Conservation (phyloP, 2,888 invertebrate genomes). For the Notodonta ziczac region DNA sequence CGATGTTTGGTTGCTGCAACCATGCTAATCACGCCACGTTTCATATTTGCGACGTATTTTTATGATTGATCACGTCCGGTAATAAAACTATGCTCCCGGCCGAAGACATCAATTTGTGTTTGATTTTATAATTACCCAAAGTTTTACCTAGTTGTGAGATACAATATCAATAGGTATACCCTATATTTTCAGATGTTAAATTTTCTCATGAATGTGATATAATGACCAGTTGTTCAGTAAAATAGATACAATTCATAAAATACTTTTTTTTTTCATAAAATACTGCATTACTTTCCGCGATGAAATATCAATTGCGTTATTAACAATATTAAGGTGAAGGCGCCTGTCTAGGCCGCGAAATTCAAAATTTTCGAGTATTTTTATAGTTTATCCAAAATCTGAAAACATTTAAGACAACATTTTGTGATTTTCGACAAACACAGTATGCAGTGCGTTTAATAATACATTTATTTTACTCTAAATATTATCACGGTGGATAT, state of each 20-base stretch:
- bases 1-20: slow-evolving; percentile 2
- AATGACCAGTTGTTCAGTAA: neutral
- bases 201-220: neutral
- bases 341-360: no score
- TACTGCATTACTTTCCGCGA: neutral
- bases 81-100: neutral
- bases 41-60: neutral
- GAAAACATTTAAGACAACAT: no score
- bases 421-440: no score
- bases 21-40: slow-evolving; percentile 2
- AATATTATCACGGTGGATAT: no score
- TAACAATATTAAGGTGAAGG: no score
- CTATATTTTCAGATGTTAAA: neutral
- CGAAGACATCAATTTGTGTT: neutral
- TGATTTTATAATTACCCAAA: neutral
- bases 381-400: no score
- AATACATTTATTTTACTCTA: no score
- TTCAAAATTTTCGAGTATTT: no score
- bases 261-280: slow-evolving; percentile 13
- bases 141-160: neutral
- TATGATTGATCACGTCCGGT: neutral
- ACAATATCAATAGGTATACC: neutral
- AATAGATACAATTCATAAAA: neutral
- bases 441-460: no score
- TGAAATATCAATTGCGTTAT: slow-evolving; percentile 20